A percentile compares a stretch with the other conserved stretches of the same genome.
These are phyloP conservation scores for Siderastrea siderea DNA, from an alignment of 92 coral and sea anemone genomes.

Conservation along the genomic window DNA sequence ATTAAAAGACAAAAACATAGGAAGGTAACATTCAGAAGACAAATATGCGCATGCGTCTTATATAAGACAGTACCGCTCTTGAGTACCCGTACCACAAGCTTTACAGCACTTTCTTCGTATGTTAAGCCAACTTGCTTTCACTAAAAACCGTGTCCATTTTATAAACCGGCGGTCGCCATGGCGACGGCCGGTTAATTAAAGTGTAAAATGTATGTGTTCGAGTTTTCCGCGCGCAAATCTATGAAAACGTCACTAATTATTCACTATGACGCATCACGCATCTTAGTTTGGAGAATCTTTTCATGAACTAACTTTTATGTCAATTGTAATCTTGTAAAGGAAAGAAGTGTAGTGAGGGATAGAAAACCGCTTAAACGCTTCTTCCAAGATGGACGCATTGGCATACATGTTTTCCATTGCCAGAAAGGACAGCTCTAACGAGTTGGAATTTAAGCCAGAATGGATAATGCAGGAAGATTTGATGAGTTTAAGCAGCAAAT, in stretches of 20 bases:
- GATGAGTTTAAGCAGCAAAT: slow-evolving; percentile 87
- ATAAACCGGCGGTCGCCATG: no score
- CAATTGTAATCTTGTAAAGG: not conserved
- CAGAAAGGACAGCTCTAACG: slow-evolving; percentile 37
- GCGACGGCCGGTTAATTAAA: not conserved
- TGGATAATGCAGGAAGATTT: slow-evolving; percentile 87
- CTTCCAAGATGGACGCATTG: slow-evolving; percentile 74
- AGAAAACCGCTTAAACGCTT: not conserved
- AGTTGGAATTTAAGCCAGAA: slow-evolving; percentile 83
- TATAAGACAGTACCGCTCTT: no score
- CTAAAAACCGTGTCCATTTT: no score
- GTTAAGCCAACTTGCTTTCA: no score
- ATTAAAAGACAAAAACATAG: no score
- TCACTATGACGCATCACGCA: slow-evolving; percentile 18
- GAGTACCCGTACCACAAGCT: no score
- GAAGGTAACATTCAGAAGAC: no score
- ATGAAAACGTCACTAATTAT: slow-evolving; percentile 18
- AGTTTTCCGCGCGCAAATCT: slow-evolving; percentile 21
- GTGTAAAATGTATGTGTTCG: not conserved
- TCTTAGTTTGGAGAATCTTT: not conserved
- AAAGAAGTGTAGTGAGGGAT: not conserved
- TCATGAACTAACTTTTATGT: not conserved
- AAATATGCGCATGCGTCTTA: no score
- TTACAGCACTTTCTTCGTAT: no score
- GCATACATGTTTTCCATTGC: slow-evolving; percentile 57